These are phyloP conservation scores for Astropecten irregularis DNA, from an alignment of 53 echinoderm and acorn worm genomes.

Conservation along the genomic window DNA sequence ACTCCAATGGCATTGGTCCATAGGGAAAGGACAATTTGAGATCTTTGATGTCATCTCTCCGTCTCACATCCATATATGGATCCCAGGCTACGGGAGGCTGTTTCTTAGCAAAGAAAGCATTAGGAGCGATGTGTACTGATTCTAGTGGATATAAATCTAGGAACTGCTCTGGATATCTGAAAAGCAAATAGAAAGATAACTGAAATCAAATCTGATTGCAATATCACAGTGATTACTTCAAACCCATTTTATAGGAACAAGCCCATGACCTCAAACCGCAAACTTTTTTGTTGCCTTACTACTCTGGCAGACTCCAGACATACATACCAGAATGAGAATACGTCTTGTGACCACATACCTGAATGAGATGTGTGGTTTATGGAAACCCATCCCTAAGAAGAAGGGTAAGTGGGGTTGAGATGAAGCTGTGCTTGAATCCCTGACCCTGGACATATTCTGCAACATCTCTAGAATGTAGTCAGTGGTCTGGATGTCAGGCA, in stretches of 20 bases:
- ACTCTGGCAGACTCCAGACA: no score
- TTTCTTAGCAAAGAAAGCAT: constrained; percentile 67
- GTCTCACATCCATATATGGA: constrained; percentile 66
- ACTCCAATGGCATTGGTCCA: constrained; percentile 78
- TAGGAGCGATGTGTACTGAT: constrained; percentile 74
- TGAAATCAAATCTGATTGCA: neutral
- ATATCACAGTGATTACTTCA: neutral
- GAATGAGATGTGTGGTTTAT: constrained; percentile 92
- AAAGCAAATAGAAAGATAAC: neutral
- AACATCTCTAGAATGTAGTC: constrained; percentile 74
- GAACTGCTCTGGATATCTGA: constrained; percentile 79
- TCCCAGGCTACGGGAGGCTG: constrained; percentile 90
- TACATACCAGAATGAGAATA: neutral
- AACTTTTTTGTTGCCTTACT: no score
- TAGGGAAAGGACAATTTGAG: constrained; percentile 86
- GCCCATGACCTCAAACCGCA: no score
- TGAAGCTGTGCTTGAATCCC: neutral
- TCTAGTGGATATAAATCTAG: constrained; percentile 78
- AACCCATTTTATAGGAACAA: no score
- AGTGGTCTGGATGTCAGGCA: constrained; percentile 90
- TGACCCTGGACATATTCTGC: constrained; percentile 53
- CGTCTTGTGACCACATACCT: constrained; percentile 53
- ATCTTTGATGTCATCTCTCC: constrained; percentile 69
- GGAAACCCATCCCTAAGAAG: constrained; percentile 87
- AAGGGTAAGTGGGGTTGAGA: constrained; percentile 49